Percentiles rank a stretch among this genome's conserved stretches.
phyloP scores from a whole-genome alignment of 2,797 vertebrate genomes.

The Sternarchorhynchus goeldii region DNA sequence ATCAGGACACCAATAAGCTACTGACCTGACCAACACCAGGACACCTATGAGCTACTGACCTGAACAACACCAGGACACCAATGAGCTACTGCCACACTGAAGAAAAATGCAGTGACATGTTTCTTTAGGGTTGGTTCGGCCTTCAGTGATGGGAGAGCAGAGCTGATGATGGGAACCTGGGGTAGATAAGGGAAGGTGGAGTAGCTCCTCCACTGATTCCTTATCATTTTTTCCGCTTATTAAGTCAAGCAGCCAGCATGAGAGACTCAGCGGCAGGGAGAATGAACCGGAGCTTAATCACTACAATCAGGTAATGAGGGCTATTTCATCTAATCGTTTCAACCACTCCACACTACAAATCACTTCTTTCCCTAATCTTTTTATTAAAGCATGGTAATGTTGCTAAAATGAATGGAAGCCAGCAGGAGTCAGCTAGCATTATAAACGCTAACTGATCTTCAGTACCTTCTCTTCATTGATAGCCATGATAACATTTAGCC shows the following conservation, averaged over 20 bases:
- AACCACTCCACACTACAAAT: conserved; percentile 59
- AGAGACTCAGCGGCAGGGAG: conserved; percentile 58
- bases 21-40: no score
- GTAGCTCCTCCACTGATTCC: conserved; percentile 56
- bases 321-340: conserved; percentile 66
- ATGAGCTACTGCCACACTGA: no score
- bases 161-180: conserved; percentile 56
- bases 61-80: no score
- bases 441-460: no score
- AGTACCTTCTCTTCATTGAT: background rate
- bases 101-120: no score
- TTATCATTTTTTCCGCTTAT: conserved; percentile 66
- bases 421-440: background rate
- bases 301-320: conserved; percentile 65
- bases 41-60: no score
- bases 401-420: conserved; percentile 15
- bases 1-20: no score
- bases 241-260: conserved; percentile 63
- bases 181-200: conserved; percentile 62
- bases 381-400: conserved; percentile 38
- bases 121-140: no score
- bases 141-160: conserved; percentile 14
- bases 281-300: conserved; percentile 59
- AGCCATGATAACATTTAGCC: background rate
- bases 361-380: conserved; percentile 59